Evolutionary conservation across 2,888 invertebrate genomes (phyloP).

Genomic region (Mesorhabditis belari): DNA sequence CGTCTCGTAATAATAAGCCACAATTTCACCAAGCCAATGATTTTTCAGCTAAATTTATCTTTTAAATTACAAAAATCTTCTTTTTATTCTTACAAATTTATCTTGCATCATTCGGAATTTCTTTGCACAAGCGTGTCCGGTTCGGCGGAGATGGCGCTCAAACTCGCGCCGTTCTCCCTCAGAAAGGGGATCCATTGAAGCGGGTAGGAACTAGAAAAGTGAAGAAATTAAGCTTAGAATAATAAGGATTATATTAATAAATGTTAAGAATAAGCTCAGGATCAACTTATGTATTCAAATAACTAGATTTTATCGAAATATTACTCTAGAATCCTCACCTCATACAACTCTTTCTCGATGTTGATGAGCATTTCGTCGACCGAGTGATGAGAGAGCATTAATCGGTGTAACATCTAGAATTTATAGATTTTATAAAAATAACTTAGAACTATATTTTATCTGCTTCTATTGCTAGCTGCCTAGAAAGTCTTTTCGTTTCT

Average conservation of each 20-base stretch:
- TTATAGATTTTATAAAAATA: not conserved
- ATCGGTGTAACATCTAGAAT: slow-evolving; percentile 7
- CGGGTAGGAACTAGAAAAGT: too few relatives aligned
- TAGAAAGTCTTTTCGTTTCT: too few relatives aligned
- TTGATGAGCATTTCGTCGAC: slow-evolving; percentile 6
- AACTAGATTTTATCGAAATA: too few relatives aligned
- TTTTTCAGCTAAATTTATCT: slow-evolving; percentile 3
- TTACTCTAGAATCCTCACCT: not conserved
- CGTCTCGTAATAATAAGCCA: slow-evolving; percentile 9
- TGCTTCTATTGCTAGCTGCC: too few relatives aligned
- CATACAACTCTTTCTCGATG: slow-evolving; percentile 5
- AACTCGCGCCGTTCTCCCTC: slow-evolving; percentile 7
- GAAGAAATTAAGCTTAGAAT: too few relatives aligned
- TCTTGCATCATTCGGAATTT: slow-evolving; percentile 8
- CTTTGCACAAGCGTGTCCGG: not conserved
- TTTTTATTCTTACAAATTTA: slow-evolving; percentile 4
- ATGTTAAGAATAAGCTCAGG: too few relatives aligned
- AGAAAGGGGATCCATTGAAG: not conserved
- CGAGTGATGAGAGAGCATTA: slow-evolving; percentile 7
- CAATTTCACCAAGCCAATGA: slow-evolving; percentile 8
- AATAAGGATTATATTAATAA: too few relatives aligned
- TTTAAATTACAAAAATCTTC: not conserved
- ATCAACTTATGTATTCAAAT: too few relatives aligned
- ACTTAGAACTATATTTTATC: not conserved
- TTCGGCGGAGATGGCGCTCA: not conserved